phyloP scores from a whole-genome alignment of 1,140 invertebrate genomes.

The Cherax quadricarinatus region DNA sequence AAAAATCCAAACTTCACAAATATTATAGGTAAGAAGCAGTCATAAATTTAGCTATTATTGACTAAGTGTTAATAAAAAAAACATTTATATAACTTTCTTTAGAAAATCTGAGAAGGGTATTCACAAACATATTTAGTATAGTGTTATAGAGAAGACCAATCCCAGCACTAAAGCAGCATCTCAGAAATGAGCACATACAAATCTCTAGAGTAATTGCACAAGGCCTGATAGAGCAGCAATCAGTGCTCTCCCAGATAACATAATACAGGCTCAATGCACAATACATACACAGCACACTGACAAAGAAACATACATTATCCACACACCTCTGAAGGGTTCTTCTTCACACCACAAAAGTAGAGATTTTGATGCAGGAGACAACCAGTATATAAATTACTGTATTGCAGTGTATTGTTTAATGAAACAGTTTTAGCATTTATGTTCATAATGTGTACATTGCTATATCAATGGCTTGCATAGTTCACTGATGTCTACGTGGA shows the following conservation, averaged over 20 bases:
- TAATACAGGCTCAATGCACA: neutral
- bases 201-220: neutral
- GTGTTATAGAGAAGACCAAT: neutral
- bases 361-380: neutral
- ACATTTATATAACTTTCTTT: neutral
- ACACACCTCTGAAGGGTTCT: neutral
- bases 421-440: neutral
- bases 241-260: neutral
- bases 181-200: neutral
- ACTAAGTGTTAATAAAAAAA: neutral
- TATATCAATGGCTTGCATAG: neutral
- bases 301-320: neutral
- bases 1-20: neutral
- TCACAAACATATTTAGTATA: neutral
- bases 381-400: neutral
- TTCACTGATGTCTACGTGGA: neutral
- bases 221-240: neutral
- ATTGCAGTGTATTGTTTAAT: neutral
- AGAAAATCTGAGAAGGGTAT: neutral
- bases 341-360: neutral
- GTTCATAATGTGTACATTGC: neutral
- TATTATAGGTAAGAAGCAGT: neutral
- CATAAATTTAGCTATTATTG: neutral
- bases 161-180: constrained; percentile 1
- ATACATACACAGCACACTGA: neutral